Conservation (phyloP, 2,888 invertebrate species). For the Drosophila neotestacea region DNA sequence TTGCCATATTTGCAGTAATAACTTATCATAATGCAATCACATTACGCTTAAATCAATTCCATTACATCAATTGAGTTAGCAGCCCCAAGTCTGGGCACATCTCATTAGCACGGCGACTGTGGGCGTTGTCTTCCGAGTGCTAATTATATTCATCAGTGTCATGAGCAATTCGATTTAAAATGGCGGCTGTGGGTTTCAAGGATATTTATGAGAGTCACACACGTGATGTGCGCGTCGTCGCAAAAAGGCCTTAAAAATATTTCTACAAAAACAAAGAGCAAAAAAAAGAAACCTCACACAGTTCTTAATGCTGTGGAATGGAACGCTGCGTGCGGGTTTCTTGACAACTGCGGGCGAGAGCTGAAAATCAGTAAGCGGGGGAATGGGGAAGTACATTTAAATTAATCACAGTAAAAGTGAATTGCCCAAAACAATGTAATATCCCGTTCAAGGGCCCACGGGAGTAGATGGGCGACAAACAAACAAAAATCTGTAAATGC, state of each 20-base stretch:
- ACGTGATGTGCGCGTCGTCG: slow-evolving; percentile 52
- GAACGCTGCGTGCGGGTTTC: slow-evolving; percentile 38
- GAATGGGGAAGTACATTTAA: slow-evolving; percentile 62
- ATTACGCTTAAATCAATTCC: slow-evolving; percentile 56
- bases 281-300: slow-evolving; percentile 3
- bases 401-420: slow-evolving; percentile 81
- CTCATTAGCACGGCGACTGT: slow-evolving; percentile 70
- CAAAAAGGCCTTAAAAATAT: slow-evolving; percentile 27
- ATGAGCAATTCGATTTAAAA: slow-evolving; percentile 76
- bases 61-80: slow-evolving; percentile 47
- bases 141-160: slow-evolving; percentile 69
- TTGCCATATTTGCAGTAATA: slow-evolving; percentile 6
- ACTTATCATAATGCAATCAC: slow-evolving; percentile 42
- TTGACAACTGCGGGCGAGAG: slow-evolving; percentile 15
- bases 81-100: slow-evolving; percentile 21
- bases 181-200: slow-evolving; percentile 52
- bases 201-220: slow-evolving; percentile 74
- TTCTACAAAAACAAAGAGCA: neutral
- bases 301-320: slow-evolving; percentile 34
- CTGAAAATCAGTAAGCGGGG: neutral
- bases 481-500: slow-evolving; percentile 76
- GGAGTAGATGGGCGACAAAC: slow-evolving; percentile 55
- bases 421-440: slow-evolving; percentile 80
- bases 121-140: slow-evolving; percentile 73
- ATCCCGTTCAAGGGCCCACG: slow-evolving; percentile 68